Percentiles rank a stretch among this genome's conserved stretches.
phyloP scores from a whole-genome alignment of 2,113 vertebrate genomes.

The Nerophis lumbriciformis region DNA sequence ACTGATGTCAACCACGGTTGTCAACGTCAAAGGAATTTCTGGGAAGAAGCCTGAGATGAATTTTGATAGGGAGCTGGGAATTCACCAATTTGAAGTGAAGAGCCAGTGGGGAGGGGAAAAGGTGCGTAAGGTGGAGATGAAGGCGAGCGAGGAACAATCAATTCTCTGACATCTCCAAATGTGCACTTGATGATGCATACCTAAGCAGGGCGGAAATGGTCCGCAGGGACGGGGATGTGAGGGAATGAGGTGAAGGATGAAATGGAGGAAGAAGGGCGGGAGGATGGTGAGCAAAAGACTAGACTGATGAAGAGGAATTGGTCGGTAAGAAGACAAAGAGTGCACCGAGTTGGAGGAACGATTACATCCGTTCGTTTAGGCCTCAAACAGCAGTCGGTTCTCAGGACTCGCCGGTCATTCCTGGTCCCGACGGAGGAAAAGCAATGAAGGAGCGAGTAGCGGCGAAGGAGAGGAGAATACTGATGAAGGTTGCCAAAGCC shows the following conservation, averaged over 20 bases:
- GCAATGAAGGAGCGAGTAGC: slow-evolving; percentile 22
- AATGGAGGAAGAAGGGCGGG: neutral
- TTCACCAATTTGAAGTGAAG: slow-evolving; percentile 16
- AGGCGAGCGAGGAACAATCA: slow-evolving; percentile 57
- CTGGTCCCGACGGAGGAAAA: slow-evolving; percentile 29
- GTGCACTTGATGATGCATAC: slow-evolving; percentile 69
- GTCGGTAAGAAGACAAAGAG: slow-evolving; percentile 31
- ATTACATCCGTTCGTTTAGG: slow-evolving; percentile 29
- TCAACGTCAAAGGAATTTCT: slow-evolving; percentile 29
- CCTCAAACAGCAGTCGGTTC: slow-evolving; percentile 37
- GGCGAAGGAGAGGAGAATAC: slow-evolving; percentile 36
- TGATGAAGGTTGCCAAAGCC: slow-evolving; percentile 37
- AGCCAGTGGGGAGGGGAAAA: slow-evolving; percentile 10
- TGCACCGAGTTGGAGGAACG: slow-evolving; percentile 32
- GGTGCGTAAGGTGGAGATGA: slow-evolving; percentile 48
- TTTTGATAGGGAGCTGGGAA: neutral
- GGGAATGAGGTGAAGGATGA: slow-evolving; percentile 25
- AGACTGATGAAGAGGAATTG: slow-evolving; percentile 49
- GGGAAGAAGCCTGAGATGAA: slow-evolving; percentile 27
- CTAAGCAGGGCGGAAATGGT: slow-evolving; percentile 53
- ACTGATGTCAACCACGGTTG: slow-evolving; percentile 46
- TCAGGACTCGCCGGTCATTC: slow-evolving; percentile 35
- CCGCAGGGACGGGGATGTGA: slow-evolving; percentile 28
- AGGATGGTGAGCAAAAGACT: slow-evolving; percentile 10
- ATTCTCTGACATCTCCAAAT: slow-evolving; percentile 61